Percentiles rank a stretch among this genome's conserved stretches.
Evolutionary conservation across 1,140 invertebrate genomes (phyloP).

Genomic region (Drosophila nikananu): DNA sequence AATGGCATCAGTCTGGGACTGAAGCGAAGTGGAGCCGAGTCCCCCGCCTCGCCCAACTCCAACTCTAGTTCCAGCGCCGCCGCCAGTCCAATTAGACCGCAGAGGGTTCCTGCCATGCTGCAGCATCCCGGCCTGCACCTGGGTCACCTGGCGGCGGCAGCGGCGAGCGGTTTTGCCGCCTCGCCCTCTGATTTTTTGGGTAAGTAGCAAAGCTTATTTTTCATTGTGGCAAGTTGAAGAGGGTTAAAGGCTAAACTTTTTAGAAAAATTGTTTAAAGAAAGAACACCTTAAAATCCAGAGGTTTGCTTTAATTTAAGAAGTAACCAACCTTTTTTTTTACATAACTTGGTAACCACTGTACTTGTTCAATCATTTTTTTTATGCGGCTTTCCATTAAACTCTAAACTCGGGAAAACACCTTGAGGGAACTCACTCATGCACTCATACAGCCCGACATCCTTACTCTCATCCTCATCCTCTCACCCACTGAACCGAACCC

Average conservation of each 20-base stretch:
- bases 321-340: no score
- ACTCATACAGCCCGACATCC: conserved; percentile 7
- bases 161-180: conserved; percentile 86
- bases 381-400: conserved; percentile 21
- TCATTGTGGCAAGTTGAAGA: neutral
- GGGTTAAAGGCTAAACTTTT: neutral
- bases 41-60: conserved; percentile 78
- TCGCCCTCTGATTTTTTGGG: conserved; percentile 91
- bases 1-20: conserved; percentile 46
- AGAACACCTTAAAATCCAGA: no score
- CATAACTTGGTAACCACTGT: no score
- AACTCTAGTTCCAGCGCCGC: conserved; percentile 85
- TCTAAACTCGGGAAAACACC: conserved; percentile 50
- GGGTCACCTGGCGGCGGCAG: conserved; percentile 87
- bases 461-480: conserved; percentile 14
- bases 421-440: conserved; percentile 55
- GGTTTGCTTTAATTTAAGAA: no score
- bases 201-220: conserved; percentile 67
- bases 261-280: neutral
- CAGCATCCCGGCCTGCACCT: conserved; percentile 86
- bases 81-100: conserved; percentile 86
- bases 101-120: conserved; percentile 85
- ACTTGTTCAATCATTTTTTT: neutral
- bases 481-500: conserved; percentile 8
- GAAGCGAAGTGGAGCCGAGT: conserved; percentile 70